A percentile compares a stretch with the other conserved stretches of the same genome.
Conservation (phyloP, 2,888 invertebrate species). For the Nineta flava region DNA sequence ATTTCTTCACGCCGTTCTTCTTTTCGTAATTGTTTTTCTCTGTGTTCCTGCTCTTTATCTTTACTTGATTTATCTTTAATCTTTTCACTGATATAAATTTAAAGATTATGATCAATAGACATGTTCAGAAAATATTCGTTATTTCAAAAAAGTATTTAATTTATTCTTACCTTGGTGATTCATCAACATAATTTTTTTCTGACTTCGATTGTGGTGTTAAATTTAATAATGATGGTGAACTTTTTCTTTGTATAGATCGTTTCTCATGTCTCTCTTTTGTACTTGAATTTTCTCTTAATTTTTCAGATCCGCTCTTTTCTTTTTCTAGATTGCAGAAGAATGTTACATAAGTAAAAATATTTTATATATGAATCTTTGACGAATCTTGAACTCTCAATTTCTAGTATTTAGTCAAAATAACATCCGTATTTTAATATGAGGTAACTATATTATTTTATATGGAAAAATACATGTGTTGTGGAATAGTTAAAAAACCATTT, state of each 20-base stretch:
- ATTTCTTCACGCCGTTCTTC: slow-evolving; percentile 35
- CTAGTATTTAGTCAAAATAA: too few relatives aligned
- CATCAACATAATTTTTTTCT: slow-evolving; percentile 1
- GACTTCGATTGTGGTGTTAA: slow-evolving; percentile 22
- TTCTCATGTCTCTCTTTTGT: slow-evolving; percentile 22
- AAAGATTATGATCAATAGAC: neutral
- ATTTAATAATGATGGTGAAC: slow-evolving; percentile 2
- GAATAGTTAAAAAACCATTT: too few relatives aligned
- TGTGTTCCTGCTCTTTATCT: slow-evolving; percentile 25
- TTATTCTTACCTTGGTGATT: slow-evolving; percentile 11
- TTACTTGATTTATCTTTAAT: slow-evolving; percentile 24
- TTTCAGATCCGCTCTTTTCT: too few relatives aligned
- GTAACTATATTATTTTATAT: too few relatives aligned
- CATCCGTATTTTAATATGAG: too few relatives aligned
- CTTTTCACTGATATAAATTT: slow-evolving; percentile 19
- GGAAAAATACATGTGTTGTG: too few relatives aligned
- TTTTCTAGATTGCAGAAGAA: too few relatives aligned
- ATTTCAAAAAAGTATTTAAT: slow-evolving; percentile 13
- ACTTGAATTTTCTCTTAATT: slow-evolving; percentile 14
- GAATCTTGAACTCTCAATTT: too few relatives aligned
- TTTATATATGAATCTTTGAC: too few relatives aligned
- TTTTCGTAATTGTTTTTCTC: slow-evolving; percentile 33
- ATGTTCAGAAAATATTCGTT: neutral
- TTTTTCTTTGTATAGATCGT: slow-evolving; percentile 3
- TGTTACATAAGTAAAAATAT: too few relatives aligned